Conservation (phyloP, 2,113 vertebrate species). For the western clawed frog (Xenopus tropicalis) region DNA sequence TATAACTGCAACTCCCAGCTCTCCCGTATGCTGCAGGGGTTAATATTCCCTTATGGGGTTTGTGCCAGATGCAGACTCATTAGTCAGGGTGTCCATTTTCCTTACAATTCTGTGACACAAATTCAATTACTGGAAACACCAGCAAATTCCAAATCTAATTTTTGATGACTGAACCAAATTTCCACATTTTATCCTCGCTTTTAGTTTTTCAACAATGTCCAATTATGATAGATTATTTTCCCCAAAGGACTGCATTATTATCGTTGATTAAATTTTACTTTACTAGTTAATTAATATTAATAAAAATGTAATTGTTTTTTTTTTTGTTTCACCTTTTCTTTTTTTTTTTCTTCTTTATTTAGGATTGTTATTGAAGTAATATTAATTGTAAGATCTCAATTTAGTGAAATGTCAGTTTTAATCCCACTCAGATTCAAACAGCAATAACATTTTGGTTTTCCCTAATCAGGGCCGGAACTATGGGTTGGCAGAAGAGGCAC, state of each 20-base stretch:
- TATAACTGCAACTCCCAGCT: no score
- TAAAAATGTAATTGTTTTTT: constrained; percentile 13
- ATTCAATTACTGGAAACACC: constrained; percentile 82
- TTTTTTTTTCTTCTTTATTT: not conserved
- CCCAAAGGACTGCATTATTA: constrained; percentile 44
- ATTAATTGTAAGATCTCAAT: no score
- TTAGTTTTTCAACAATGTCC: constrained; percentile 48
- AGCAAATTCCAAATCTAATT: constrained; percentile 82
- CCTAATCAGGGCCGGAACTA: no score
- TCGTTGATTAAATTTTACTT: not conserved
- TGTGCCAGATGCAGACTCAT: constrained; percentile 73
- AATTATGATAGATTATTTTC: constrained; percentile 76
- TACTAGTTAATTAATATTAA: no score
- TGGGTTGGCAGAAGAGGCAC: no score
- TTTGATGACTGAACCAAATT: constrained; percentile 67
- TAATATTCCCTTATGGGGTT: constrained; percentile 42
- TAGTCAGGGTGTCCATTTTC: constrained; percentile 75
- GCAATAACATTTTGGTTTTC: no score
- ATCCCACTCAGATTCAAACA: no score
- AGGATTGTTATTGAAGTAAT: no score
- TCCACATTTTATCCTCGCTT: constrained; percentile 47
- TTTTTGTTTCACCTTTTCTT: constrained; percentile 55
- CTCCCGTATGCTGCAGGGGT: not conserved
- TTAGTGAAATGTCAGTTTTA: no score
- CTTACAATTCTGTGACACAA: constrained; percentile 78